Conservation (phyloP, 2,888 invertebrate genomes). For the Chydorus sphaericus region DNA sequence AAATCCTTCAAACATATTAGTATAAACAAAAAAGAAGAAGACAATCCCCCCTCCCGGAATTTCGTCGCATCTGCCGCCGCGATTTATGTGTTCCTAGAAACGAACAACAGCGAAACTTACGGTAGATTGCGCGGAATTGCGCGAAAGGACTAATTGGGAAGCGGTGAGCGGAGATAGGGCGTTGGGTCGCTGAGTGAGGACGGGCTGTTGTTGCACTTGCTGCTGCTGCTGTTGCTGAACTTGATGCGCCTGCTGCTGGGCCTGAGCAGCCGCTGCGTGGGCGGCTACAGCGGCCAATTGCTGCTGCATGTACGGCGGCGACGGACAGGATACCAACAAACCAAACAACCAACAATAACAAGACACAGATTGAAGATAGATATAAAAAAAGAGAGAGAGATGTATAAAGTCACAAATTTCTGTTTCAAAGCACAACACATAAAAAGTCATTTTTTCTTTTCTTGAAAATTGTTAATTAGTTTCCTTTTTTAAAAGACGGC, state of each 20-base stretch:
- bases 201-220: no score
- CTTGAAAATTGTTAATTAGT: neutral
- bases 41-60: no score
- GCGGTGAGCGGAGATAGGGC: constrained; percentile 1
- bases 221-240: no score
- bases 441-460: neutral
- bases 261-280: neutral
- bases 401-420: neutral
- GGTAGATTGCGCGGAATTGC: constrained; percentile 5
- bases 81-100: no score
- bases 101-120: constrained; percentile 1
- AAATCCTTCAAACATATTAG: no score
- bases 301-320: neutral
- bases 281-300: constrained; percentile 3
- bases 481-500: neutral
- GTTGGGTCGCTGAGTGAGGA: neutral
- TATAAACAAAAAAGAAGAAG: no score
- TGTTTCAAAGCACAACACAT: neutral
- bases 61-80: no score
- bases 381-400: neutral
- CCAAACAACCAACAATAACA: constrained; percentile 13
- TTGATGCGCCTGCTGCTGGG: no score
- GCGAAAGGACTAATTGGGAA: constrained; percentile 9
- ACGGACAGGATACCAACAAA: neutral
- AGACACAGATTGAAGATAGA: neutral